Conservation (phyloP, 1,140 invertebrate genomes). For the Listronotus oregonensis region DNA sequence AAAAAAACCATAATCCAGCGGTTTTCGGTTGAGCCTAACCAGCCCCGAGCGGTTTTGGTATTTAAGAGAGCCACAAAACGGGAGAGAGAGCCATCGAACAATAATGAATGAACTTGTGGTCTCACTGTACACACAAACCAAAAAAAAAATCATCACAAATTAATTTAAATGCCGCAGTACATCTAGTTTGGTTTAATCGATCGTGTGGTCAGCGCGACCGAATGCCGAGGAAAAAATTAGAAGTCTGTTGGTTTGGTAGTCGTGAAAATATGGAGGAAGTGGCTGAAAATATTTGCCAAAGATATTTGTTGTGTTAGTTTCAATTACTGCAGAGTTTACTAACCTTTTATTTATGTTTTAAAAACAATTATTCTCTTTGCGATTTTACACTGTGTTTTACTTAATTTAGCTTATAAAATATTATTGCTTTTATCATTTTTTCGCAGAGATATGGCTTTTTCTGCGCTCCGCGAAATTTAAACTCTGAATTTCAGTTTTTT, state of each 20-base stretch:
- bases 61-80: slow-evolving; percentile 19
- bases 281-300: too few species aligned
- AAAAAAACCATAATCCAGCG: slow-evolving; percentile 19
- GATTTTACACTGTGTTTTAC: too few species aligned
- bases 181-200: slow-evolving; percentile 26
- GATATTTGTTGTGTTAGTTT: too few species aligned
- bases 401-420: too few species aligned
- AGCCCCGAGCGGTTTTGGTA: slow-evolving; percentile 13
- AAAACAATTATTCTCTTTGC: too few species aligned
- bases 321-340: too few species aligned
- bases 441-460: too few species aligned
- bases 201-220: slow-evolving; percentile 18
- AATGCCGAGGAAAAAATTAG: slow-evolving; percentile 14
- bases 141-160: slow-evolving; percentile 24
- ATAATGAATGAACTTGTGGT: slow-evolving; percentile 29
- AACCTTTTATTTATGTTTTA: too few species aligned
- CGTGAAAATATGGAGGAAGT: too few species aligned
- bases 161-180: slow-evolving; percentile 29
- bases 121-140: slow-evolving; percentile 18
- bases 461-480: too few species aligned
- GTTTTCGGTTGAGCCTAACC: slow-evolving; percentile 9
- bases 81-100: slow-evolving; percentile 9
- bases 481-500: too few species aligned
- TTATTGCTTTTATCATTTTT: too few species aligned
- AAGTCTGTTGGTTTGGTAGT: background rate